phyloP scores from a whole-genome alignment of 1,140 invertebrate genomes.

The Frieseomelitta varia region DNA sequence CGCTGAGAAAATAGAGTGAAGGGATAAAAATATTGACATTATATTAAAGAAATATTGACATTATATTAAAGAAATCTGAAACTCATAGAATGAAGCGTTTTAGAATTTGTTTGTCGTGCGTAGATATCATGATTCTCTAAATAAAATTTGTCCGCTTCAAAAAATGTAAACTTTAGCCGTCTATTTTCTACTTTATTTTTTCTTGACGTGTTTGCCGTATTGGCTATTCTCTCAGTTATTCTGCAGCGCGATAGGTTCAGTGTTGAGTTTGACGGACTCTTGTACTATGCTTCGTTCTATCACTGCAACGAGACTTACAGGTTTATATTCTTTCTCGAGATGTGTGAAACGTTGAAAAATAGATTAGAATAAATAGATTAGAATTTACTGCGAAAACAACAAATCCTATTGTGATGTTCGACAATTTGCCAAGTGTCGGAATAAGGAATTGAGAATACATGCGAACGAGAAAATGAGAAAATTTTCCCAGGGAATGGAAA shows the following conservation, averaged over 20 bases:
- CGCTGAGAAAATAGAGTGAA: background rate
- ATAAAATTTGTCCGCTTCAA: constrained; percentile 43
- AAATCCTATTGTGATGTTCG: constrained; percentile 53
- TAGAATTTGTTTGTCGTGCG: constrained; percentile 27
- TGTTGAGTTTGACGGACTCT: constrained; percentile 32
- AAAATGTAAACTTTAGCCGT: constrained; percentile 6
- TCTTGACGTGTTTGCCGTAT: background rate
- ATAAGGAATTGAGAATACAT: background rate
- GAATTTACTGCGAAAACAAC: constrained; percentile 62
- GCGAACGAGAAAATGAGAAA: background rate
- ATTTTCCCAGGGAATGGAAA: background rate
- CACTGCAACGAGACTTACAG: constrained; percentile 17
- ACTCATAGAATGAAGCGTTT: background rate
- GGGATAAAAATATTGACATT: constrained; percentile 19
- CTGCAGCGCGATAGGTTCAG: background rate
- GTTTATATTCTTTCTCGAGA: constrained; percentile 27
- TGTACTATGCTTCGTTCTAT: background rate
- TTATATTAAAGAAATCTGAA: constrained; percentile 6
- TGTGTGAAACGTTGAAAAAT: constrained; percentile 64
- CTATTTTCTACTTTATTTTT: constrained; percentile 26
- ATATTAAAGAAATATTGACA: constrained; percentile 22
- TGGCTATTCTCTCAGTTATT: background rate
- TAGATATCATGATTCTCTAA: constrained; percentile 47
- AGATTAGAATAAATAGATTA: constrained; percentile 66
- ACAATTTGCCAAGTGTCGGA: constrained; percentile 62